Conservation (phyloP, 2,888 invertebrate genomes). For the Habrosyne pyritoides region DNA sequence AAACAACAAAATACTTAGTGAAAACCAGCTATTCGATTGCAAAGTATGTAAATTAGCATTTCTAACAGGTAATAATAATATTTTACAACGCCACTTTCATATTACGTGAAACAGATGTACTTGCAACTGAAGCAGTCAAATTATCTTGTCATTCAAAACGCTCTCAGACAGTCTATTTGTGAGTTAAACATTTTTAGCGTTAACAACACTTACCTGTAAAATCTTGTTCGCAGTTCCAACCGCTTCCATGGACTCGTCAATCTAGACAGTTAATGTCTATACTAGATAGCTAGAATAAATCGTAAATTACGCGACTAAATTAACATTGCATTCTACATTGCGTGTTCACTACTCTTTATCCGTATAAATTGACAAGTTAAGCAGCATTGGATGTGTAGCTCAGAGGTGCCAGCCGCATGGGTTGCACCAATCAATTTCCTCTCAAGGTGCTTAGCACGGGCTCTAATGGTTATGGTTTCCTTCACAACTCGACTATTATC, state of each 20-base stretch:
- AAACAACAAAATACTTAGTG: background rate
- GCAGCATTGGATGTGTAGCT: constrained; percentile 26
- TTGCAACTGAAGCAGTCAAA: constrained; percentile 3
- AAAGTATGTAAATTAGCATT: background rate
- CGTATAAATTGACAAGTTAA: constrained; percentile 7
- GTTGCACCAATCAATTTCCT: constrained; percentile 28
- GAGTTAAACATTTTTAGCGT: background rate
- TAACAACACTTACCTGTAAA: constrained; percentile 15
- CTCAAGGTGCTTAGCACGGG: constrained; percentile 26
- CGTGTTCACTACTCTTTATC: background rate
- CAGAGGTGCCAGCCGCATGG: constrained; percentile 16
- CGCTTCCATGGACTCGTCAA: constrained; percentile 24
- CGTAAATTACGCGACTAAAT: constrained; percentile 18
- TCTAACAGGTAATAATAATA: background rate
- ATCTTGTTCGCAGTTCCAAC: constrained; percentile 19
- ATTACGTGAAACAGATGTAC: background rate
- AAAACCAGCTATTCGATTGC: background rate
- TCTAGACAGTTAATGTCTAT: constrained; percentile 25
- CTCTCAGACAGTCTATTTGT: background rate
- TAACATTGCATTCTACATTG: constrained; percentile 12
- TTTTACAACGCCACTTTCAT: background rate
- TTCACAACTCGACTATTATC: constrained; percentile 35
- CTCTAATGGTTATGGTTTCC: constrained; percentile 47
- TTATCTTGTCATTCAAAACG: background rate
- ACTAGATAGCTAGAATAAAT: constrained; percentile 20